These are phyloP conservation scores for Spodoptera litura DNA, from an alignment of 1,140 invertebrate species.

Conservation along the genomic window DNA sequence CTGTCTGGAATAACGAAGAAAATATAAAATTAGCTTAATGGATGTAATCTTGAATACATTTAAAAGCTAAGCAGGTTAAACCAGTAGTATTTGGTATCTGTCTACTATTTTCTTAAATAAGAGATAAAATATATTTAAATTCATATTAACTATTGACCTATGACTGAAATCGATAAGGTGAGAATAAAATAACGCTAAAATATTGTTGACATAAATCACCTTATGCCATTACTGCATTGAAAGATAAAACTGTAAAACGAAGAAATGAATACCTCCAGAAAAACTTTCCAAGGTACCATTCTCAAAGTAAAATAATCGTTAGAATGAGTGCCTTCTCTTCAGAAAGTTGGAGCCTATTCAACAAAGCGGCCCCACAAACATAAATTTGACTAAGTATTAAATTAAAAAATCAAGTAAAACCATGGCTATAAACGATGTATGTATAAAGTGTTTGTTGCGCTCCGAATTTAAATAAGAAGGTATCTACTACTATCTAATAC, in stretches of 20 bases:
- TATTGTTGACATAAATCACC: constrained; percentile 26
- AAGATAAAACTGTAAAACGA: constrained; percentile 24
- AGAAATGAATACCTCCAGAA: neutral
- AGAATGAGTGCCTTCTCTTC: neutral
- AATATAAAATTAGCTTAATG: constrained; percentile 47
- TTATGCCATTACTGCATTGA: neutral
- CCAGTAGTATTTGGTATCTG: constrained; percentile 49
- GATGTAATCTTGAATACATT: constrained; percentile 46
- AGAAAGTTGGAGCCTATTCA: neutral
- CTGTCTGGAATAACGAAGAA: constrained; percentile 26
- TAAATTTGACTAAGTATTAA: neutral
- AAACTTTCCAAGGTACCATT: constrained; percentile 13
- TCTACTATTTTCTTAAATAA: constrained; percentile 51
- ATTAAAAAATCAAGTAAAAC: neutral
- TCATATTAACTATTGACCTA: constrained; percentile 51
- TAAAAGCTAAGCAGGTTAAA: constrained; percentile 47
- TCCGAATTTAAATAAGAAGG: too few species aligned
- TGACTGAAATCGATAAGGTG: constrained; percentile 44
- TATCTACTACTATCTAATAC: too few species aligned
- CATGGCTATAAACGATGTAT: too few species aligned
- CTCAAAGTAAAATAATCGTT: neutral
- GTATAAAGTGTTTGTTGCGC: too few species aligned
- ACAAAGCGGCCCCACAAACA: constrained; percentile 7
- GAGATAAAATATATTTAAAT: constrained; percentile 54
- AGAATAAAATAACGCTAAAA: constrained; percentile 42